Evolutionary conservation across 2,888 invertebrate genomes (phyloP).

Genomic region (Colletes collaris): DNA sequence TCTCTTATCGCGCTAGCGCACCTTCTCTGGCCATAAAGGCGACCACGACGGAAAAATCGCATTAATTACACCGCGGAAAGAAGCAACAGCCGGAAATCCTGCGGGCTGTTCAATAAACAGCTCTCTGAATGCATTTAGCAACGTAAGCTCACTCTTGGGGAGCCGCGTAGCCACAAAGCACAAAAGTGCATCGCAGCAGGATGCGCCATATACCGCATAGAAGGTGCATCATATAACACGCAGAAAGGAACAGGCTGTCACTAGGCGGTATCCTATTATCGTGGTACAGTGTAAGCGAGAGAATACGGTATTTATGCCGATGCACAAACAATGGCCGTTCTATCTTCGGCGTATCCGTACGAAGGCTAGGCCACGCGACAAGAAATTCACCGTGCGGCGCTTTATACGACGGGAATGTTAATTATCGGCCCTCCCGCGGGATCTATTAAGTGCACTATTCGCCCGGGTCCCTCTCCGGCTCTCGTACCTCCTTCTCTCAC

Average conservation of each 20-base stretch:
- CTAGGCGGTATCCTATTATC: conserved; percentile 58
- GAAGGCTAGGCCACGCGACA: conserved; percentile 60
- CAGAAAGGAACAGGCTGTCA: conserved; percentile 54
- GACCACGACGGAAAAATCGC: conserved; percentile 5
- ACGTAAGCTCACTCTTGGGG: conserved; percentile 29
- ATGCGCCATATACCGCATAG: conserved; percentile 45
- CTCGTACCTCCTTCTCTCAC: conserved; percentile 1
- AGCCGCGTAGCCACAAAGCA: background rate
- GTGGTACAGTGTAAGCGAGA: conserved; percentile 40
- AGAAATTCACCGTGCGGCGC: conserved; percentile 51
- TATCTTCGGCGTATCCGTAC: conserved; percentile 34
- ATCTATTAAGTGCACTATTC: conserved; percentile 64
- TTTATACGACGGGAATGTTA: conserved; percentile 64
- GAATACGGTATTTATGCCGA: conserved; percentile 61
- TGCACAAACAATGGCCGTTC: conserved; percentile 60
- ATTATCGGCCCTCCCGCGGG: conserved; percentile 63
- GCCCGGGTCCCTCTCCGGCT: conserved; percentile 4
- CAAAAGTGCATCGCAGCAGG: conserved; percentile 51
- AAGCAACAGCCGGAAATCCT: conserved; percentile 41
- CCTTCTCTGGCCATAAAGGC: conserved; percentile 6
- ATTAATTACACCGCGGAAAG: conserved; percentile 35
- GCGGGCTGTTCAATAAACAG: conserved; percentile 23
- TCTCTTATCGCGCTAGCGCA: background rate
- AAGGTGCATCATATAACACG: conserved; percentile 54
- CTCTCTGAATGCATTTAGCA: conserved; percentile 41